Base-by-base conservation (phyloP, 1,140 invertebrate genomes). In the Branchinecta lindahli region DNA sequence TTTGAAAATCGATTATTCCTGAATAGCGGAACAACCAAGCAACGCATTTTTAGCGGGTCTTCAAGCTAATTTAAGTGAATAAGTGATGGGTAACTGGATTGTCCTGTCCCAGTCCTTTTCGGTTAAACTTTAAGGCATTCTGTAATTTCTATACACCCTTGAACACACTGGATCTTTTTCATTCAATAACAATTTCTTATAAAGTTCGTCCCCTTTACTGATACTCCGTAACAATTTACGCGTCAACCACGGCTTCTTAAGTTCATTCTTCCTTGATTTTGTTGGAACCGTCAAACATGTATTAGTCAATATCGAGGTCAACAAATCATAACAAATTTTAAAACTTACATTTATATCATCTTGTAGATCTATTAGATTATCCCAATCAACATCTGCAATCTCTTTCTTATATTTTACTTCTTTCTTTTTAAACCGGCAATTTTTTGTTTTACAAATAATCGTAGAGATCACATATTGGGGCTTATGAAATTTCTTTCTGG, bases 111-210 rank as follows among this genome's bases (percentile, higher is more conserved):
- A n/a, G n/a, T n/a, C n/a, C n/a, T n/a, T n/a, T n/a, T n/a, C n/a
- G n/a, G n/a, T n/a, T n/a, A n/a, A n/a, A n/a, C n/a, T n/a, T n/a
- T n/a, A n/a, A n/a, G n/a, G n/a, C n/a, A n/a, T 52, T 52, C 47
- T 52, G n/a, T 52, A 52, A 52, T 52, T 52, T 52, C 47, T 52
- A n/a, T n/a, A n/a, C n/a, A n/a, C n/a, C n/a, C n/a, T 52, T 52
- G 47, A 52, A 52, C 47, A 52, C 9, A 52, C 47, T 52, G n/a
- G 47, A 52, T 52, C 47, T 9, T 52, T 52, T 52, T 9, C 47
- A 52, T 52, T 52, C 47, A 52, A 9, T 52, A 9, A 9, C n/a
- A n/a, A 52, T 52, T 52, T 52, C n/a, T 52, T 52, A 9, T 52
- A 9, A 52, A 52, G 47, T 52, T 52, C 9, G 47, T 52, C 9